These are phyloP conservation scores for Dryadula phaetusa DNA, from an alignment of 2,888 invertebrate species.

Conservation along the genomic window DNA sequence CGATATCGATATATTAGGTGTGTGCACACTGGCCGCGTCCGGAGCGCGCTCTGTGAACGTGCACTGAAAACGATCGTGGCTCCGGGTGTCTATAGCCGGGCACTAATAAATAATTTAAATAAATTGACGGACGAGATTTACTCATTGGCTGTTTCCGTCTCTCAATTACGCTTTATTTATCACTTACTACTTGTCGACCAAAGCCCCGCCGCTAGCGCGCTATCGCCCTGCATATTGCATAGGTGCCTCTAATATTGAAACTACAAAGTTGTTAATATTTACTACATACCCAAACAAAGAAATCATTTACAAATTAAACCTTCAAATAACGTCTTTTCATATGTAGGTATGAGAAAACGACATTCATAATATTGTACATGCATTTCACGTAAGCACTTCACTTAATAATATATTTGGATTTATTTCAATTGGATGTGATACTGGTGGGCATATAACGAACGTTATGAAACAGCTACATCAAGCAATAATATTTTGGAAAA, in stretches of 20 bases:
- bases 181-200: constrained; percentile 77
- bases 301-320: not conserved
- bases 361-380: not conserved
- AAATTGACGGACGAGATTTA: constrained; percentile 85
- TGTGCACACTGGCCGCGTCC: constrained; percentile 67
- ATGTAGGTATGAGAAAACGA: not conserved
- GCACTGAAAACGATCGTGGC: constrained; percentile 75
- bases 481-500: too few relatives aligned
- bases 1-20: constrained; percentile 56
- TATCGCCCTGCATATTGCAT: constrained; percentile 45
- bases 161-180: constrained; percentile 84
- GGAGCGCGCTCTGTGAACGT: constrained; percentile 72
- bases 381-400: not conserved
- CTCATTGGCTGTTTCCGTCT: constrained; percentile 84
- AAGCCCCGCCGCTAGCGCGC: constrained; percentile 56
- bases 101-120: constrained; percentile 85
- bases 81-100: constrained; percentile 81
- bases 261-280: constrained; percentile 28
- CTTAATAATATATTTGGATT: not conserved
- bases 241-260: constrained; percentile 34
- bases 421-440: too few relatives aligned
- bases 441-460: too few relatives aligned
- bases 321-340: not conserved
- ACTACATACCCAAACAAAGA: not conserved
- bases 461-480: too few relatives aligned